These are phyloP conservation scores for Microcebus jonahi DNA, from an alignment of 2,113 vertebrate genomes.

Conservation along the genomic window DNA sequence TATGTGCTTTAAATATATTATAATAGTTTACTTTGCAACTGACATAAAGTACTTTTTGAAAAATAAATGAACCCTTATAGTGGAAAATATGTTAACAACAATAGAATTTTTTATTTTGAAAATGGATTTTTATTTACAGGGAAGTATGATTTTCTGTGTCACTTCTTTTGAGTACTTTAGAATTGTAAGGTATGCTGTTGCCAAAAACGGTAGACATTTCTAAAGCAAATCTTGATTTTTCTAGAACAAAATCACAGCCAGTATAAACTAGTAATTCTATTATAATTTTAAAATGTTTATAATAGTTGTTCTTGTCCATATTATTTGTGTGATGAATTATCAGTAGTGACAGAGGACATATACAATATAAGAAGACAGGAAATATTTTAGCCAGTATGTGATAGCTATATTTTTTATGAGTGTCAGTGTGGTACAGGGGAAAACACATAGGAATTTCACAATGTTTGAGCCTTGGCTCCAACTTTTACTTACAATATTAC, in stretches of 20 bases:
- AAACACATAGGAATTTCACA: background rate
- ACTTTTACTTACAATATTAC: background rate
- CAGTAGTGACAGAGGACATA: background rate
- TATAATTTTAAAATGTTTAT: background rate
- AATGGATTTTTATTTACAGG: background rate
- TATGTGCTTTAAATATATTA: background rate
- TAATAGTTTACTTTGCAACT: background rate
- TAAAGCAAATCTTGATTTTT: background rate
- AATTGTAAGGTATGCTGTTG: background rate
- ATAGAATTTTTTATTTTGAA: background rate
- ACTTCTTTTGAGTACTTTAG: background rate
- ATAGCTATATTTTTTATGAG: background rate
- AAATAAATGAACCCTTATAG: background rate
- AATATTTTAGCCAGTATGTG: background rate
- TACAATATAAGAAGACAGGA: background rate
- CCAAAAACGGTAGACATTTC: background rate
- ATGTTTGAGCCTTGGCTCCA: background rate
- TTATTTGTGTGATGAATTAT: background rate
- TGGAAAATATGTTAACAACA: background rate
- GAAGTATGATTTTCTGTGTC: background rate
- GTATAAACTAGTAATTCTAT: background rate
- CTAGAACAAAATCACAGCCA: background rate
- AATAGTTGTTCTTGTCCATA: background rate
- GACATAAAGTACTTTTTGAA: background rate
- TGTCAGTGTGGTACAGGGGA: background rate